phyloP scores from a whole-genome alignment of 2,113 vertebrate species.

The Serinus canaria region DNA sequence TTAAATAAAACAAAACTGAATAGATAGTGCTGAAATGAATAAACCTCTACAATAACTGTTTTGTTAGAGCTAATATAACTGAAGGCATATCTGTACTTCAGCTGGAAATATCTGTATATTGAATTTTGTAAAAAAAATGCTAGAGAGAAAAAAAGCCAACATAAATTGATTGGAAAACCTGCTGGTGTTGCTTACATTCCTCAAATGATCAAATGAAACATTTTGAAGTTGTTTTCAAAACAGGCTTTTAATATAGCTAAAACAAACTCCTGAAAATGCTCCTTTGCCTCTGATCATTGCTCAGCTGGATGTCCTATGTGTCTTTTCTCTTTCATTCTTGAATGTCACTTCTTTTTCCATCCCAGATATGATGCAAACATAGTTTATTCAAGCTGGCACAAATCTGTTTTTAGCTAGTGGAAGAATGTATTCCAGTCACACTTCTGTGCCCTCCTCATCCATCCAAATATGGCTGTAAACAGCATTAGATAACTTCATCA shows the following conservation, averaged over 20 bases:
- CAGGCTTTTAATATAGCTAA: neutral
- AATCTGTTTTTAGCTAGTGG: neutral
- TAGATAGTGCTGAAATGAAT: neutral
- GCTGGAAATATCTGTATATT: neutral
- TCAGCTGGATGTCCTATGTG: neutral
- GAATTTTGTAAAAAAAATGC: neutral
- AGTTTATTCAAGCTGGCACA: neutral
- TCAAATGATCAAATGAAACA: neutral
- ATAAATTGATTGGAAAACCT: neutral
- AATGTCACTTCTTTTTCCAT: neutral
- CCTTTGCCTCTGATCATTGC: neutral
- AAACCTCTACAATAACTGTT: neutral
- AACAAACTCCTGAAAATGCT: neutral
- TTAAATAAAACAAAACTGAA: neutral
- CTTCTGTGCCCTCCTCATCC: neutral
- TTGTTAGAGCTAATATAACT: neutral
- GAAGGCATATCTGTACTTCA: neutral
- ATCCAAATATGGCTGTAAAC: neutral
- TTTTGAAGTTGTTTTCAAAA: conserved; percentile 12
- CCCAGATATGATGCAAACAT: neutral
- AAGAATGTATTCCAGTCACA: neutral
- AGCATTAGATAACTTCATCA: neutral
- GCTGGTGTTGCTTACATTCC: neutral
- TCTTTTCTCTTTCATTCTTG: neutral
- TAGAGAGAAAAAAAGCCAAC: neutral